Evolutionary conservation across 2,797 vertebrate genomes (phyloP).

Genomic region (Channa striata): DNA sequence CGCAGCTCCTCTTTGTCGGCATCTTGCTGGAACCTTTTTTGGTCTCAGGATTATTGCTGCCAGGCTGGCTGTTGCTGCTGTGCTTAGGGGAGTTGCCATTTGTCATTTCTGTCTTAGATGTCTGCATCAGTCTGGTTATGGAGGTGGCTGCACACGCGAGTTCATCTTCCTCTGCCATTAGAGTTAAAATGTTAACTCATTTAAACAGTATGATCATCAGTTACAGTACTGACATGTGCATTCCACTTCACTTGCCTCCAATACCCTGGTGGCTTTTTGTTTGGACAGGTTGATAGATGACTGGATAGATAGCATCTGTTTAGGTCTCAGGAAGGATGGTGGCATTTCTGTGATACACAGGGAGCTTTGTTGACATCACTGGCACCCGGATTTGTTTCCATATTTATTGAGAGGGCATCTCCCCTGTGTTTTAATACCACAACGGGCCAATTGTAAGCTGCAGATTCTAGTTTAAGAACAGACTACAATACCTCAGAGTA

Average conservation of each 20-base stretch:
- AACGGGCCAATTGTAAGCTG: neutral
- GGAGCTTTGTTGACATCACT: slow-evolving; percentile 22
- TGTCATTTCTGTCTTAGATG: slow-evolving; percentile 57
- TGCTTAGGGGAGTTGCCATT: slow-evolving; percentile 54
- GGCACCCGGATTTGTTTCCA: slow-evolving; percentile 25
- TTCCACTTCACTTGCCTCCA: slow-evolving; percentile 65
- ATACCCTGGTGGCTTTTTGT: slow-evolving; percentile 63
- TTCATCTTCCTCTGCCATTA: slow-evolving; percentile 70
- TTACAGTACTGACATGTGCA: slow-evolving; percentile 65
- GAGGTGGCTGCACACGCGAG: slow-evolving; percentile 54
- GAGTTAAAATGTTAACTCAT: slow-evolving; percentile 74
- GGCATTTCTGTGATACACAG: slow-evolving; percentile 37
- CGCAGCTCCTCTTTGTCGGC: slow-evolving; percentile 42
- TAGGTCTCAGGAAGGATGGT: slow-evolving; percentile 51
- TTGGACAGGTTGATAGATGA: slow-evolving; percentile 76
- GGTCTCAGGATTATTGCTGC: slow-evolving; percentile 35
- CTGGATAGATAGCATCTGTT: slow-evolving; percentile 71
- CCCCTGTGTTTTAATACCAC: neutral
- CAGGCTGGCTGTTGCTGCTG: slow-evolving; percentile 40
- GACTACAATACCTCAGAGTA: too few species aligned
- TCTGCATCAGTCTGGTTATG: slow-evolving; percentile 60
- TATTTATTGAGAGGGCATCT: neutral
- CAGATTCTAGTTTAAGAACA: neutral
- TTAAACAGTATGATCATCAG: slow-evolving; percentile 74
- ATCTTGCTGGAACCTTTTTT: slow-evolving; percentile 37